phyloP scores from a whole-genome alignment of 1,140 invertebrate genomes.

The Carcinoscorpius rotundicauda region DNA sequence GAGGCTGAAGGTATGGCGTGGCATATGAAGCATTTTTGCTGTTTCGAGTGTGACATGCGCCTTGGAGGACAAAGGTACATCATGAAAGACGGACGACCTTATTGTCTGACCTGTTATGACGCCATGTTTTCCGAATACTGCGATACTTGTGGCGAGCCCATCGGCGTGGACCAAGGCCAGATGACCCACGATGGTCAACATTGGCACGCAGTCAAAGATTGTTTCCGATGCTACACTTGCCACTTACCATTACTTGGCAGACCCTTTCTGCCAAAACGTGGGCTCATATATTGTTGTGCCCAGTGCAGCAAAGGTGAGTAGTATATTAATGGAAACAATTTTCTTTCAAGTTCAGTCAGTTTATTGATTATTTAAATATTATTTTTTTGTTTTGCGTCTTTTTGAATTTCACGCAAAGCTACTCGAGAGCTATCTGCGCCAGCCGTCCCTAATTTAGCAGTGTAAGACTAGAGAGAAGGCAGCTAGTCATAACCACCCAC shows the following conservation, averaged over 20 bases:
- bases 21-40: slow-evolving; percentile 98
- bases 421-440: no score
- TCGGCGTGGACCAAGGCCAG: slow-evolving; percentile 88
- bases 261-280: slow-evolving; percentile 80
- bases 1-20: slow-evolving; percentile 93
- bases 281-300: slow-evolving; percentile 91
- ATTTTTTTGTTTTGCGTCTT: no score
- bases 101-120: slow-evolving; percentile 89
- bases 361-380: no score
- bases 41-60: slow-evolving; percentile 82
- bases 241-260: slow-evolving; percentile 79
- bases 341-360: no score
- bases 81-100: slow-evolving; percentile 84
- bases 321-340: no score
- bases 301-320: slow-evolving; percentile 45
- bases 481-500: no score
- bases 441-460: no score
- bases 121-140: slow-evolving; percentile 91
- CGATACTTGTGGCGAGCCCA: slow-evolving; percentile 88
- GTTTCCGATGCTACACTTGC: slow-evolving; percentile 91
- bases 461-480: no score
- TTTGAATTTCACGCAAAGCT: no score
- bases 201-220: slow-evolving; percentile 90
- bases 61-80: slow-evolving; percentile 94
- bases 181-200: slow-evolving; percentile 95